phyloP scores from a whole-genome alignment of 2,797 vertebrate species.

The Cetoscarus ocellatus region DNA sequence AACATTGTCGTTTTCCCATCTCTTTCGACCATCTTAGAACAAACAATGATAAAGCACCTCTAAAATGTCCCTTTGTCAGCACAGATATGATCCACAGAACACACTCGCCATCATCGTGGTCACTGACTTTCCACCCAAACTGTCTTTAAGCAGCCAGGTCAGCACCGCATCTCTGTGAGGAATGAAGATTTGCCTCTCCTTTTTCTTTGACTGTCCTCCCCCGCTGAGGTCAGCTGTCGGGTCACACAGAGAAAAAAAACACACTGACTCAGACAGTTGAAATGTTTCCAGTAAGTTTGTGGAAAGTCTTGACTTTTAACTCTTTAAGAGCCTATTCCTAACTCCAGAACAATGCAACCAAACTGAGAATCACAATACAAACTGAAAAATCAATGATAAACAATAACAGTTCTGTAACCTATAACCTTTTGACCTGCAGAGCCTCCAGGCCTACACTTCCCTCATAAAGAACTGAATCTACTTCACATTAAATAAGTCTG shows the following conservation, averaged over 20 bases:
- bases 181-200: constrained; percentile 95
- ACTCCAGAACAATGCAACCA: background rate
- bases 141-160: constrained; percentile 98
- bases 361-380: background rate
- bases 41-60: background rate
- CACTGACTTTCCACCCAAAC: constrained; percentile 96
- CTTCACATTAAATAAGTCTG: too few species aligned
- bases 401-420: too few species aligned
- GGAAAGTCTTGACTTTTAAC: constrained; percentile 10
- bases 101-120: constrained; percentile 98
- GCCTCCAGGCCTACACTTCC: too few species aligned
- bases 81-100: constrained; percentile 50
- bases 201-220: constrained; percentile 82
- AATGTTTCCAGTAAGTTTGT: background rate
- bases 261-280: constrained; percentile 22
- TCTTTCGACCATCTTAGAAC: background rate
- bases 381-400: too few species aligned
- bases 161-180: constrained; percentile 97
- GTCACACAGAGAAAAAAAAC: constrained; percentile 33
- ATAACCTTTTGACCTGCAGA: too few species aligned
- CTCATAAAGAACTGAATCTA: too few species aligned
- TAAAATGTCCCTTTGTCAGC: constrained; percentile 13
- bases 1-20: background rate
- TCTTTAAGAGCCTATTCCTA: background rate
- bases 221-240: constrained; percentile 91